Evolutionary conservation across 2,888 invertebrate species (phyloP).

Genomic region (Clivina fossor): DNA sequence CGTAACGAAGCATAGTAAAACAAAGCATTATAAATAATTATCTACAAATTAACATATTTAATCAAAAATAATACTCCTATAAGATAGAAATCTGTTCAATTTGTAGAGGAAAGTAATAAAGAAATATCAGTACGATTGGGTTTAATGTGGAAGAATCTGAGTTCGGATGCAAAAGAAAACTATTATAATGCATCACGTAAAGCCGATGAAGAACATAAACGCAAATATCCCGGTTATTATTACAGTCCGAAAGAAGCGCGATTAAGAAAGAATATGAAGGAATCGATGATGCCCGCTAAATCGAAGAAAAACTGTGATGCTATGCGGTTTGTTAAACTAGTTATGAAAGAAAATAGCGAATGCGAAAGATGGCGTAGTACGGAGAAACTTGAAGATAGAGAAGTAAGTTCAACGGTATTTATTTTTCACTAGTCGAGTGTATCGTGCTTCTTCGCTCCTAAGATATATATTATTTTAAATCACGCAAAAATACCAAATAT

Average conservation of each 20-base stretch:
- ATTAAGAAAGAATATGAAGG: slow-evolving; percentile 46
- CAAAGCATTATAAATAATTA: too few species aligned
- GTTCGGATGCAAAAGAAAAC: slow-evolving; percentile 49
- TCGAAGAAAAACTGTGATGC: slow-evolving; percentile 38
- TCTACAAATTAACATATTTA: neutral
- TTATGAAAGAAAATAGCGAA: slow-evolving; percentile 33
- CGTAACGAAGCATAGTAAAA: too few species aligned
- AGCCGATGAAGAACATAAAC: slow-evolving; percentile 53
- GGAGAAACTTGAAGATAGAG: slow-evolving; percentile 12
- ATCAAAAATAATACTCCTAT: neutral
- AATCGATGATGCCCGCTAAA: slow-evolving; percentile 35
- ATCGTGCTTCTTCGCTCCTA: too few species aligned
- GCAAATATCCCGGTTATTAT: slow-evolving; percentile 53
- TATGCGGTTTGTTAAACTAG: slow-evolving; percentile 37
- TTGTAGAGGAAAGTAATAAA: slow-evolving; percentile 53
- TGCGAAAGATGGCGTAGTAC: slow-evolving; percentile 15
- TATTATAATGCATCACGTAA: slow-evolving; percentile 53
- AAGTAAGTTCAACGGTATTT: too few species aligned
- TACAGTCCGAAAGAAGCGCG: slow-evolving; percentile 53
- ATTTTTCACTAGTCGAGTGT: too few species aligned
- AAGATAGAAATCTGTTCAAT: too few species aligned
- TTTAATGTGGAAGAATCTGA: slow-evolving; percentile 55
- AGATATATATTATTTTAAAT: too few species aligned
- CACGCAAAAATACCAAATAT: too few species aligned
- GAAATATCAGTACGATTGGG: slow-evolving; percentile 56